Evolutionary conservation across 2,797 vertebrate genomes (phyloP).

Genomic region (Thamnophis elegans): DNA sequence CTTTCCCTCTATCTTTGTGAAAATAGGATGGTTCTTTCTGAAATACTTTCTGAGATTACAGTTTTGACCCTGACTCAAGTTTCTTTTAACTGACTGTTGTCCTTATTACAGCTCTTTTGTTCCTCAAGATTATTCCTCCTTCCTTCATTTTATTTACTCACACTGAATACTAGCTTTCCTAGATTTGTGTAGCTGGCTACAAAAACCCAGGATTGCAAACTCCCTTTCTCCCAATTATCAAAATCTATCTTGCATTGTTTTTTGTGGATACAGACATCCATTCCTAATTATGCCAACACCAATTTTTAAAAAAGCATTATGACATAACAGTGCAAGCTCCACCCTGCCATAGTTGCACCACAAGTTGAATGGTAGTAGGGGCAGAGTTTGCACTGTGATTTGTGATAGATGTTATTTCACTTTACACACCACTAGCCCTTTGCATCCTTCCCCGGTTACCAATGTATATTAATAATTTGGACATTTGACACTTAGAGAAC

Average conservation of each 20-base stretch:
- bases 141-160: background rate
- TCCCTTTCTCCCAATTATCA: background rate
- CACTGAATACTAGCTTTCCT: background rate
- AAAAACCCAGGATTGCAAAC: background rate
- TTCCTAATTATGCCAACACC: background rate
- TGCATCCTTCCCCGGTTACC: background rate
- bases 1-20: background rate
- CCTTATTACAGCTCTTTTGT: background rate
- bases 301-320: background rate
- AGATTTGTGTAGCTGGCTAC: background rate
- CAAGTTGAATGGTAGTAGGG: background rate
- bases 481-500: background rate
- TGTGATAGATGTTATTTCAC: background rate
- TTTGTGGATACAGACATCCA: background rate
- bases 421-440: too few species aligned
- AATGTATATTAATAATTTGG: background rate
- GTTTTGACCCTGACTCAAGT: background rate
- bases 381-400: background rate
- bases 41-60: background rate
- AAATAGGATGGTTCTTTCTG: background rate
- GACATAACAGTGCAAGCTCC: background rate
- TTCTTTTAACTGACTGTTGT: background rate
- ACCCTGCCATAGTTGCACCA: background rate
- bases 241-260: background rate
- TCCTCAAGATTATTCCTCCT: background rate